Base-by-base conservation (phyloP, 2,797 vertebrate genomes). In the Lepilemur septentrionalis region DNA sequence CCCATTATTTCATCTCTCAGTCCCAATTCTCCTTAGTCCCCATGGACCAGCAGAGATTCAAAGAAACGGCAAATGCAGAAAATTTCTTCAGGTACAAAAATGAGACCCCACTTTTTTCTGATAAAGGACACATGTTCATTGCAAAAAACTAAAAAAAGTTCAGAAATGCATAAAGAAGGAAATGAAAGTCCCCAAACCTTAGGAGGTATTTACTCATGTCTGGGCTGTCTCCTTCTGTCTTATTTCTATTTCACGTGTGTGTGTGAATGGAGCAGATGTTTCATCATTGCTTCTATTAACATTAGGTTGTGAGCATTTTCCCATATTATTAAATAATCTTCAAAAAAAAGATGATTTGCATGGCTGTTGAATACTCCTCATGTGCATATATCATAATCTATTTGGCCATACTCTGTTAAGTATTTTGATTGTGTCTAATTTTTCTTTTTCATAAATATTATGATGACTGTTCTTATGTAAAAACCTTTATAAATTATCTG, bases 361-460 rank as follows among this genome's bases (percentile, higher is more conserved):
- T 41, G 20, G n/a, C 41, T 46, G 83, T 30, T 65, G 55, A 48
- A 8, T 46, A 69, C 63, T 76, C 14, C 35, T 86, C 48, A 22
- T 32, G 59, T 57, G 67, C 76, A 48, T 65, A 28, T 46, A 59
- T 59, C 76, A 75, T 28, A 80, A 79, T 89, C 80, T 67, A 11
- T 30, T 79, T 35, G 32, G 48, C 6, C 65, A 65, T 41, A 14
- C 4, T 22, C 65, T 80, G 32, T 57, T 88, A 67, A 52, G n/a
- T 72, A 32, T 72, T 73, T 83, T 72, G 35, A 18, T 63, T 91
- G 23, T 65, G 12, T 87, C 41, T 75, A 72, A 75, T 50, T 86
- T 80, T 96, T 92, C 32, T 72, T 35, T 91, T 91, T 79, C 78
- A 75, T 30, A 72, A 85, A 81, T 55, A 70, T 23, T 55, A 52